A percentile compares a stretch with the other conserved stretches of the same genome.
Conservation (phyloP, 2,888 invertebrate genomes). For the Matsumyia berberina region DNA sequence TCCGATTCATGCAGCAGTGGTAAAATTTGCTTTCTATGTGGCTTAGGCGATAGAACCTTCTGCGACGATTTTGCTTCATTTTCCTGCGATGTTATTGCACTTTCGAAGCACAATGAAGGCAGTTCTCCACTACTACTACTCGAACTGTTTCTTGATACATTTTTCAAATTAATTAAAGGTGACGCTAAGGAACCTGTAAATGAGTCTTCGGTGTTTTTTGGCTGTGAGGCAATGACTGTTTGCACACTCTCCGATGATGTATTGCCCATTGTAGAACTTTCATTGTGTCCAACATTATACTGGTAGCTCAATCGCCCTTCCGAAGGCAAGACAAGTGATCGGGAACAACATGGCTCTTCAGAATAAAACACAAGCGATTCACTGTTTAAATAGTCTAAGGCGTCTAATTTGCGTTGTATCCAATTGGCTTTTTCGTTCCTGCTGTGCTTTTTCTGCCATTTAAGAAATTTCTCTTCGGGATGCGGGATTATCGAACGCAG, state of each 20-base stretch:
- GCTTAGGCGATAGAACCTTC: background rate
- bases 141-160: conserved; percentile 16
- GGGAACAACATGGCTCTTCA: conserved; percentile 8
- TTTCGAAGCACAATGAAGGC: background rate
- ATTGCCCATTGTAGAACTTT: conserved; percentile 15
- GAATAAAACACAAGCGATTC: background rate
- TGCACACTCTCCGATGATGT: conserved; percentile 36
- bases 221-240: conserved; percentile 62
- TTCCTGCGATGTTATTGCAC: background rate
- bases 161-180: background rate
- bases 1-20: conserved; percentile 42
- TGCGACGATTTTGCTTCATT: background rate
- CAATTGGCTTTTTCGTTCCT: conserved; percentile 7
- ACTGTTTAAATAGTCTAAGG: conserved; percentile 16
- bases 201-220: background rate
- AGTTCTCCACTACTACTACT: conserved; percentile 18
- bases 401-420: conserved; percentile 30
- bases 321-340: background rate
- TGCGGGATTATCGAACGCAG: conserved; percentile 31
- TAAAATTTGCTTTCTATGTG: background rate
- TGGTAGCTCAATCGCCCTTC: conserved; percentile 24
- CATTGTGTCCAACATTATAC: too few species aligned
- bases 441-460: conserved; percentile 43
- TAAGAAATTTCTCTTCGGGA: conserved; percentile 55
- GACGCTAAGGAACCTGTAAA: background rate